Evolutionary conservation across 2,113 vertebrate species (phyloP), one percentile per base, ranked within the genome.

Genomic region (Polypterus bichir): DNA sequence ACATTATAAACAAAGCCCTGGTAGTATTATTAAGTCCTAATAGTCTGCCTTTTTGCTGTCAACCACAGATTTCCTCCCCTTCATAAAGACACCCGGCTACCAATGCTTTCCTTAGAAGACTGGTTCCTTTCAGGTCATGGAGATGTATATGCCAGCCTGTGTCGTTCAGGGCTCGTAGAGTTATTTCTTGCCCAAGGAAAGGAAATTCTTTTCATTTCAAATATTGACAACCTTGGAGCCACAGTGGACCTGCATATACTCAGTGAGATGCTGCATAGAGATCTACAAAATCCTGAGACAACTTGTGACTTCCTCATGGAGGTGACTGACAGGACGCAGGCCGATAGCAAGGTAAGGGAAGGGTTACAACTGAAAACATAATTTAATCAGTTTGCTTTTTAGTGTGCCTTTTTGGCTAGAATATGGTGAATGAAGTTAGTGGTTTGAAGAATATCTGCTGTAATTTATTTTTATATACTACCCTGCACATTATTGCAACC

Each of bases 201-300:
- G 45, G 59, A 63, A 45, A 44, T 59, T 11, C n/a, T 57, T n/a
- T 63, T 63, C 52, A 54, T 63, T 52, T 63, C 61, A 9, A 63
- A 63, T 52, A 63, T 63, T n/a, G 61, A 63, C 61, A 63, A 63
- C 61, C 52, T 63, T 49, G 61, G 61, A 52, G 61, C 61, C 48
- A 63, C 27, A 10, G 61, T 63, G 52, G 61, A 63, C 9, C 49
- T 63, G 49, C 51, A 58, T 52, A 52, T 63, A 4, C 61, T 63
- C n/a, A 11, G 11, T 11, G n/a, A 63, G 6, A 9, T 63, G 49
- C 61, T 63, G 45, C 11, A 9, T 8, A 9, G 9, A 51, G 49
- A 51, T 6, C 9, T n/a, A 11, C 49, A 27, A 6, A 52, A 9
- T 11, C 7, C n/a, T 11, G 10, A 52, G 5, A 7, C 53, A 5